Conservation (phyloP, 2,113 vertebrate genomes). For the Antechinus stuartii region DNA sequence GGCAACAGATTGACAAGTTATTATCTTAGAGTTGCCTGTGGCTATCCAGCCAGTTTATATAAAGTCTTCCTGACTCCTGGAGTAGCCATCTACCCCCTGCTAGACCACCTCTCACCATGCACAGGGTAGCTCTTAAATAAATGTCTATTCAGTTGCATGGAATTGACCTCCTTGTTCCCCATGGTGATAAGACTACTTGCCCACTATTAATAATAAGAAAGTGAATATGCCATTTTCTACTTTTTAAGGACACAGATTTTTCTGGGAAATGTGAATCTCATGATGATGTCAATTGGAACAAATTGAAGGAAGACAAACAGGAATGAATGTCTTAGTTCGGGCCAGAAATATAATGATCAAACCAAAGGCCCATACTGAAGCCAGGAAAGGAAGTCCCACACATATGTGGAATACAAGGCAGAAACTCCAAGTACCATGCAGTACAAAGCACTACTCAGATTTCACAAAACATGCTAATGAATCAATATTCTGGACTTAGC, state of each 20-base stretch:
- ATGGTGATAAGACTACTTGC: background rate
- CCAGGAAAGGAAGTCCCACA: background rate
- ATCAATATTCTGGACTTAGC: background rate
- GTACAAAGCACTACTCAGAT: background rate
- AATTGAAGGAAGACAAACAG: slow-evolving; percentile 13
- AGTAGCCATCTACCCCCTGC: too few species aligned
- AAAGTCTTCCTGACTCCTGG: background rate
- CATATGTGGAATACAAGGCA: slow-evolving; percentile 40
- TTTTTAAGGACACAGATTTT: slow-evolving; percentile 58
- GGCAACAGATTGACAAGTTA: background rate
- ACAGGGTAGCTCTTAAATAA: background rate
- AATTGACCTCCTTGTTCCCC: background rate
- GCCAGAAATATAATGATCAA: slow-evolving; percentile 17
- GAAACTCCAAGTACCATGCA: slow-evolving; percentile 34
- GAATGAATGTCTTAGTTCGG: slow-evolving; percentile 65
- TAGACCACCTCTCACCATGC: background rate
- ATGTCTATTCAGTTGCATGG: background rate
- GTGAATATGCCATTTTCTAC: slow-evolving; percentile 47
- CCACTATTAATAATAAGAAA: background rate
- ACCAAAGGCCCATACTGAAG: background rate
- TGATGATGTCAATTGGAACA: slow-evolving; percentile 57
- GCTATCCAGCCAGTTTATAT: background rate
- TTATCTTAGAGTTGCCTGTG: background rate
- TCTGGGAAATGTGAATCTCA: slow-evolving; percentile 66
- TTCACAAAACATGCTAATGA: slow-evolving; percentile 52